Percentiles rank a stretch among this genome's conserved stretches.
Evolutionary conservation across 2,113 vertebrate species (phyloP).

Genomic region (Poecilia latipinna): DNA sequence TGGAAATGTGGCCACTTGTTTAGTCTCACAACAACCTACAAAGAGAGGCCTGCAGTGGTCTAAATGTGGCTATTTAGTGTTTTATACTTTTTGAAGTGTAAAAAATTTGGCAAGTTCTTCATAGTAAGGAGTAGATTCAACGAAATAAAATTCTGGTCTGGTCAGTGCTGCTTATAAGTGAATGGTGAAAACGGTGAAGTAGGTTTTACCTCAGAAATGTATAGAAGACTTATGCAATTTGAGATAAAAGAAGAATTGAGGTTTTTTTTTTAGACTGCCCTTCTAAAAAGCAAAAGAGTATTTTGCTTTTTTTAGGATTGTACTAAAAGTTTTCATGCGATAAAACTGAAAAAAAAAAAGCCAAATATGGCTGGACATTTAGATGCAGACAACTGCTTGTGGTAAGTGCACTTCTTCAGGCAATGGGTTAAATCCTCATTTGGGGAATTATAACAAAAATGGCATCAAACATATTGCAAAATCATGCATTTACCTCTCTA

Average conservation of each 20-base stretch:
- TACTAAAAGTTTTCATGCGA: not conserved
- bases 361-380: not conserved
- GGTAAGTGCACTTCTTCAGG: not conserved
- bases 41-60: not conserved
- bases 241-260: no score
- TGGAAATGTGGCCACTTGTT: conserved; percentile 46
- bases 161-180: not conserved
- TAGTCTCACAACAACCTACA: conserved; percentile 10
- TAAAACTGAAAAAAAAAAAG: not conserved
- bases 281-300: not conserved
- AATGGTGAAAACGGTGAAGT: not conserved
- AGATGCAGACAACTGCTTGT: not conserved
- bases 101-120: not conserved
- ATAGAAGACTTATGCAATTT: no score
- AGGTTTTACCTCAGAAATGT: no score
- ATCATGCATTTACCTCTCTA: not conserved
- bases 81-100: not conserved
- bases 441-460: not conserved
- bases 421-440: not conserved
- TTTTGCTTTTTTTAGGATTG: not conserved
- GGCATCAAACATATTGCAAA: not conserved
- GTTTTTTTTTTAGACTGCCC: no score
- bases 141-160: not conserved
- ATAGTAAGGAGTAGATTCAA: not conserved
- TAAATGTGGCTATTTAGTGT: not conserved